Evolutionary conservation across 2,113 vertebrate species (phyloP), one percentile per base, ranked within the genome.

Genomic region (Pithys albifrons): DNA sequence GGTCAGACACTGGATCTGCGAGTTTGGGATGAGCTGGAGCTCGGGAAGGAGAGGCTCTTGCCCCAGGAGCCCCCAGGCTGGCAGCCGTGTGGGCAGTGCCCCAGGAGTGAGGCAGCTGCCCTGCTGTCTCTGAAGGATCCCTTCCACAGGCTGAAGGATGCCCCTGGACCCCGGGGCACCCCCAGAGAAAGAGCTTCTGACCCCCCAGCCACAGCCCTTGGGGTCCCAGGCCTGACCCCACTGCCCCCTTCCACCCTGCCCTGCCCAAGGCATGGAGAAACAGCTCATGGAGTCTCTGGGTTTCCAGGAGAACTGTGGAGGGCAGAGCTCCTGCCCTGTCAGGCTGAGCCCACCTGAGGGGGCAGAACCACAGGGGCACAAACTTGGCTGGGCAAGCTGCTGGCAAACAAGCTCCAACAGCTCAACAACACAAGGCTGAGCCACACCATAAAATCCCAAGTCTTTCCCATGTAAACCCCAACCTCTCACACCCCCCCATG

Each of bases 271-370:
- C 52, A 2, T 0, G 3, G 28, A 10, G 28, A 18, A 33, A 6
- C 55, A 1, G 14, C 3, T 1, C 4, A 0, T 2, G 8, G 66
- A 7, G 10, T 2, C 20, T 11, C 31, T 4, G 20, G 52, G 29
- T 4, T 20, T 43, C 18, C 14, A 1, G 31, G 22, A 0, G 17
- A 25, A 35, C 0, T 28, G 54, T 0, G 51, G 11, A 5, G 48
- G 74, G 17, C 25, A 15, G 61, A 17, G 25, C 4, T 2, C 1
- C 18, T 23, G 3, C 10, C 14, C 17, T 17, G n/a, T 3, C 14
- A 4, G 41, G 61, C 39, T 37, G 43, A 76, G 69, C 75, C 46
- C 3, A 15, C 5, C 4, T 6, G 13, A 19, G 39, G 14, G 3
- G 10, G 24, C 55, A 54, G 35, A 12, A 3, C 13, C 20, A 17